Conservation (phyloP, 2,113 vertebrate species). For the Semnopithecus entellus region DNA sequence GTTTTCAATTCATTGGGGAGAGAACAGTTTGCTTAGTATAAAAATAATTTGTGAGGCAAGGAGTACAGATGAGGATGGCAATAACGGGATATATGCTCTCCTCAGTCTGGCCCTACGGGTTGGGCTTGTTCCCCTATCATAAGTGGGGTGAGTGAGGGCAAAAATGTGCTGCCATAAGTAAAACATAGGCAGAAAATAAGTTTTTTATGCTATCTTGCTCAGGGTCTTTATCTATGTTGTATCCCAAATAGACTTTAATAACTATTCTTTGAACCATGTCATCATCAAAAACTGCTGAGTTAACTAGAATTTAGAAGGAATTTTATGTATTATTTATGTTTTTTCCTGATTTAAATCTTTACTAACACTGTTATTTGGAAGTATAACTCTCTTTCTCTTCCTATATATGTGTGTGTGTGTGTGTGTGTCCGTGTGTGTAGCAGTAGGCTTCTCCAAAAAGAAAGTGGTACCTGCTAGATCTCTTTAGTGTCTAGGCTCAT, state of each 20-base stretch:
- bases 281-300: not conserved
- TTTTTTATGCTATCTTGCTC: not conserved
- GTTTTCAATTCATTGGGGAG: not conserved
- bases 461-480: not conserved
- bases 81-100: not conserved
- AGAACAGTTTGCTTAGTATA: not conserved
- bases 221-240: not conserved
- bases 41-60: not conserved
- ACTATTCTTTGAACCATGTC: not conserved
- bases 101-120: not conserved
- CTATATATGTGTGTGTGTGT: not conserved
- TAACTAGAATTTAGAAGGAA: not conserved
- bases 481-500: not conserved
- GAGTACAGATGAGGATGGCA: not conserved
- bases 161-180: not conserved
- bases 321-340: not conserved
- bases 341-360: not conserved
- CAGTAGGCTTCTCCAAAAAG: not conserved
- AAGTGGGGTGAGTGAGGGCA: not conserved
- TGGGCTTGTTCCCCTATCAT: not conserved
- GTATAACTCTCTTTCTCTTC: not conserved
- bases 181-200: not conserved
- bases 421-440: not conserved
- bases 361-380: not conserved
- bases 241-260: not conserved